phyloP scores from a whole-genome alignment of 2,888 invertebrate genomes.

The Frankliniella fusca region DNA sequence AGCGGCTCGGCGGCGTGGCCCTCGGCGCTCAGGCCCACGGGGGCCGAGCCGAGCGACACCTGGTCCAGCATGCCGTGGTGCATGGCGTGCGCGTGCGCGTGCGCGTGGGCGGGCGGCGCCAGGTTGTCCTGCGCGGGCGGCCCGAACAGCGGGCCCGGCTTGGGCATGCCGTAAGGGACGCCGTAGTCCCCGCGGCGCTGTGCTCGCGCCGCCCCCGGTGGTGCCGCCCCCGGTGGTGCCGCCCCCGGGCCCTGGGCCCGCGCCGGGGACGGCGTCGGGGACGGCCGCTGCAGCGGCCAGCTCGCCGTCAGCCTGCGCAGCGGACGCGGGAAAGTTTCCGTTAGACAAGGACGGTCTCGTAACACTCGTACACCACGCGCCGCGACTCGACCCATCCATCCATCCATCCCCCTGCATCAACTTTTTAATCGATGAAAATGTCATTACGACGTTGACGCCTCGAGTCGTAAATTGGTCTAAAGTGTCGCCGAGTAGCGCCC shows the following conservation, averaged over 20 bases:
- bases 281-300: neutral
- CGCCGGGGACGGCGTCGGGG: neutral
- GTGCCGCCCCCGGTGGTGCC: neutral
- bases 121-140: slow-evolving; percentile 14
- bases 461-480: neutral
- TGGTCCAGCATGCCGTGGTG: neutral
- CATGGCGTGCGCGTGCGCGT: neutral
- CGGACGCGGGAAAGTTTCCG: neutral
- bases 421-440: no score
- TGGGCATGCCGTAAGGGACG: neutral
- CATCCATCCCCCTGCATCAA: no score
- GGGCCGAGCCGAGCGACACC: neutral
- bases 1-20: neutral
- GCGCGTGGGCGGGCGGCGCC: neutral
- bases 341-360: no score
- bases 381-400: no score
- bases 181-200: slow-evolving; percentile 5
- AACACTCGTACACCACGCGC: no score
- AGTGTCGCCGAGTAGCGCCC: neutral
- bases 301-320: neutral
- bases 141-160: neutral
- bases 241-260: neutral
- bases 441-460: neutral
- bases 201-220: neutral
- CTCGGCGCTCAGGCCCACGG: neutral